Base-by-base conservation (phyloP, 1,140 invertebrate species). In the Conus betulinus region DNA sequence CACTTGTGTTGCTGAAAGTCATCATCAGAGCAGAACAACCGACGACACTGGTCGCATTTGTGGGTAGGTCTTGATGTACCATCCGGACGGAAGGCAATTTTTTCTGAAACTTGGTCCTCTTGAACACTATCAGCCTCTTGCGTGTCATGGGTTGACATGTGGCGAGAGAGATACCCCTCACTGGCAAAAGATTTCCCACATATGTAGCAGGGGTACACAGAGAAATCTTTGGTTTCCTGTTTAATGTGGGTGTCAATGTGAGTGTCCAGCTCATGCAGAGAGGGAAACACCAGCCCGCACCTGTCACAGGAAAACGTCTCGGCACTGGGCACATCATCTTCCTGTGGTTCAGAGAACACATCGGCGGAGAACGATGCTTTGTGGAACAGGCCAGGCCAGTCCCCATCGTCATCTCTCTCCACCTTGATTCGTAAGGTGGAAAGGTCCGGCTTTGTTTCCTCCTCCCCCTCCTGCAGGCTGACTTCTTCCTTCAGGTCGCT, bases 1-100 rank as follows among this genome's bases (percentile, higher is more conserved):
- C 85, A 87, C 25, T 87, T 87, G 53, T 87, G 85, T 3, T 23
- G 85, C 74, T 87, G 85, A 20, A 87, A 78, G 55, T 20, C 71
- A 25, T 87, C 85, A 55, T 39, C 74, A 11, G 71, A 25, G 53
- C 39, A 53, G 27, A 87, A 87, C 71, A 78, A 13, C 57, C 74
- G 39, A 10, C 74, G 85, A 20, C 85, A 87, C 5, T 27, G 71
- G 53, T 25, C 20, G 25, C 85, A 87, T 23, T 53, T 83, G 57
- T 55, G 84, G 20, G 78, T 39, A 11, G 78, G 51, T 79, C 10
- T 27, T 27, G 23, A 23, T 20, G 23, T 27, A 25, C 23, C 8
- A 20, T 51, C 60, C n/a, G 53, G 39, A 15, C 25, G n/a, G 25
- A 25, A 25, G 23, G 23, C 60, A 13, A 25, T 39, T 17, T 63